Evolutionary conservation across 2,888 invertebrate species (phyloP).

Genomic region (Kryphioiulus occultus): DNA sequence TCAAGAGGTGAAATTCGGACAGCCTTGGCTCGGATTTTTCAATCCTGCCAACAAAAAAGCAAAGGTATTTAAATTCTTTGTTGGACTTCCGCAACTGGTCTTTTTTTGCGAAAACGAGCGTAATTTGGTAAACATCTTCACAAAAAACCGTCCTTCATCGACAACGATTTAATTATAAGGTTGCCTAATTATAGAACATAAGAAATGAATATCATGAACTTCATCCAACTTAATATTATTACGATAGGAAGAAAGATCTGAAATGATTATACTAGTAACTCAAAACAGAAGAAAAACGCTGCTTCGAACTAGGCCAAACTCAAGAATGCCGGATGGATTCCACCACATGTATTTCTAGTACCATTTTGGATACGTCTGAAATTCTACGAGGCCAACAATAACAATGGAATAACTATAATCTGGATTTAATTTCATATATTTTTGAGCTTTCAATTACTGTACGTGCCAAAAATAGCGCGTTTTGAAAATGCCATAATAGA

Average conservation of each 20-base stretch:
- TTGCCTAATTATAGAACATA: not conserved
- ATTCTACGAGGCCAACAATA: too few species aligned
- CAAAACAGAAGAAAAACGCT: too few species aligned
- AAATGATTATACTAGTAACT: not conserved
- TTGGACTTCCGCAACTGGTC: not conserved
- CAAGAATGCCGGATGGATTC: too few species aligned
- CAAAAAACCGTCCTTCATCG: not conserved
- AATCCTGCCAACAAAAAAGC: not conserved
- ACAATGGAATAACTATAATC: too few species aligned
- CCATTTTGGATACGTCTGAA: too few species aligned
- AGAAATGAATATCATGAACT: not conserved
- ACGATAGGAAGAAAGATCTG: not conserved
- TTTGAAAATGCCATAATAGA: too few species aligned
- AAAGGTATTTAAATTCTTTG: not conserved
- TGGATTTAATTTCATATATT: too few species aligned
- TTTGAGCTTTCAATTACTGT: too few species aligned
- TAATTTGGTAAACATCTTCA: not conserved
- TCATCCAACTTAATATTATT: not conserved
- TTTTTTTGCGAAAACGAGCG: not conserved
- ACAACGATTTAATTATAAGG: not conserved
- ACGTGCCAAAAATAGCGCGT: too few species aligned
- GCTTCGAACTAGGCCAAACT: too few species aligned
- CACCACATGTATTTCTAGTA: too few species aligned
- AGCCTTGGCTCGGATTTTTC: conserved; percentile 13
- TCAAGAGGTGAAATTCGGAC: not conserved